These are phyloP conservation scores for Smithornis capensis DNA, from an alignment of 2,113 vertebrate genomes.

Conservation along the genomic window DNA sequence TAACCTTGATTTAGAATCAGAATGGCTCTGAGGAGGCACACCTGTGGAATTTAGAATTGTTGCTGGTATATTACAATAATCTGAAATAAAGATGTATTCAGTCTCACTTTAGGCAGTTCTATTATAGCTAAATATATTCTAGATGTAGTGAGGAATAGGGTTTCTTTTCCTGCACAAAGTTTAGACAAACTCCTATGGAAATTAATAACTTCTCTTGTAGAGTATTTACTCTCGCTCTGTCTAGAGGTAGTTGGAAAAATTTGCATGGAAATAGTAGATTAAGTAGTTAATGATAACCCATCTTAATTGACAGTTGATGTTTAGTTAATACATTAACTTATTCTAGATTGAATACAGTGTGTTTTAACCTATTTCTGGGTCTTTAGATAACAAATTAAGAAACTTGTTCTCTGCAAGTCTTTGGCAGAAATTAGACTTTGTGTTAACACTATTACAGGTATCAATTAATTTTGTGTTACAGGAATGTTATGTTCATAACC, in stretches of 20 bases:
- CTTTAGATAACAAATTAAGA: background rate
- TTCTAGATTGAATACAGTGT: background rate
- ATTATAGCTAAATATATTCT: background rate
- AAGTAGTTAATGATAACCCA: background rate
- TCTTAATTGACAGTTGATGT: background rate
- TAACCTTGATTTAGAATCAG: background rate
- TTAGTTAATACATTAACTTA: background rate
- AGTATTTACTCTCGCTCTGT: background rate
- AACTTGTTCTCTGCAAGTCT: background rate
- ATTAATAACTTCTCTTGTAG: background rate
- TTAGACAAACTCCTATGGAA: background rate
- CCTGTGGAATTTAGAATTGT: background rate
- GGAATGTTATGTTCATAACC: slow-evolving; percentile 97
- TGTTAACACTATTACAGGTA: background rate
- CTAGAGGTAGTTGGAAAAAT: background rate
- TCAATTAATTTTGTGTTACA: slow-evolving; percentile 55
- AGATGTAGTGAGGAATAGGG: background rate
- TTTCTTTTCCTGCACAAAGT: background rate
- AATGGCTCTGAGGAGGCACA: background rate
- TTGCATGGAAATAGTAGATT: background rate
- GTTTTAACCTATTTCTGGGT: background rate
- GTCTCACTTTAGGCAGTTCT: background rate
- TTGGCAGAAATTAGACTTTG: background rate
- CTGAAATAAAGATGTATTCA: background rate
- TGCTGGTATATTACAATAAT: background rate